A percentile compares a stretch with the other conserved stretches of the same genome.
Conservation (phyloP, 30 jellyfish, hydroid and myxozoan species). For the Hydractinia symbiolongicarpus region DNA sequence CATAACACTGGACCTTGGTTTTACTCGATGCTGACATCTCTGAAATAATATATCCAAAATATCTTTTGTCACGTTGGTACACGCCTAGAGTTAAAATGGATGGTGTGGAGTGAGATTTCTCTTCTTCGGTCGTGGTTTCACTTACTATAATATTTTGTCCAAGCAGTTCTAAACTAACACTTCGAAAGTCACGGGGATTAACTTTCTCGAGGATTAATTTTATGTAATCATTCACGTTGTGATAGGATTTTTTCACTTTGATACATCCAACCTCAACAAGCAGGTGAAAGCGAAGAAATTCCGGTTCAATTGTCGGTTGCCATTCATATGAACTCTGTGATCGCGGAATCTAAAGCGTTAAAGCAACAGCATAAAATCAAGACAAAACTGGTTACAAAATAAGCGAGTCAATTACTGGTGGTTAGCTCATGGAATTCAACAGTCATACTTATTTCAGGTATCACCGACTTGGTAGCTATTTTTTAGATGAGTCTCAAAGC, state of each 20-base stretch:
- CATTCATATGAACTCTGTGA: neutral
- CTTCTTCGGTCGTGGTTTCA: slow-evolving; percentile 38
- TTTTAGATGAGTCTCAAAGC: no score
- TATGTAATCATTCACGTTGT: slow-evolving; percentile 74
- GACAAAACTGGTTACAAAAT: neutral
- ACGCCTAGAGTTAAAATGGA: slow-evolving; percentile 84
- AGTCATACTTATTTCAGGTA: no score
- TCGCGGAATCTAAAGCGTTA: neutral
- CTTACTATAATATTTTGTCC: slow-evolving; percentile 28
- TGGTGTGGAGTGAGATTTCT: slow-evolving; percentile 59
- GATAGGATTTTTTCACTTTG: slow-evolving; percentile 58
- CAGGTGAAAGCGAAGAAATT: slow-evolving; percentile 32
- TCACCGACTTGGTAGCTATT: no score
- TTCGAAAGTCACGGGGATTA: slow-evolving; percentile 59
- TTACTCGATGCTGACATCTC: slow-evolving; percentile 45
- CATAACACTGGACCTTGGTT: slow-evolving; percentile 69
- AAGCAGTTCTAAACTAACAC: slow-evolving; percentile 44
- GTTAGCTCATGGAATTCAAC: no score
- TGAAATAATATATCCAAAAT: slow-evolving; percentile 70
- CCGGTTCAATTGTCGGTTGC: slow-evolving; percentile 21
- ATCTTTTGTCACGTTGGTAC: slow-evolving; percentile 62
- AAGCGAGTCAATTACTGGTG: neutral
- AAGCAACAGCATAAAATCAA: neutral
- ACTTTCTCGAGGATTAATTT: slow-evolving; percentile 49
- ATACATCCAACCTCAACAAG: slow-evolving; percentile 63